Conservation (phyloP, 2,888 invertebrate genomes). For the Pecten maximus region DNA sequence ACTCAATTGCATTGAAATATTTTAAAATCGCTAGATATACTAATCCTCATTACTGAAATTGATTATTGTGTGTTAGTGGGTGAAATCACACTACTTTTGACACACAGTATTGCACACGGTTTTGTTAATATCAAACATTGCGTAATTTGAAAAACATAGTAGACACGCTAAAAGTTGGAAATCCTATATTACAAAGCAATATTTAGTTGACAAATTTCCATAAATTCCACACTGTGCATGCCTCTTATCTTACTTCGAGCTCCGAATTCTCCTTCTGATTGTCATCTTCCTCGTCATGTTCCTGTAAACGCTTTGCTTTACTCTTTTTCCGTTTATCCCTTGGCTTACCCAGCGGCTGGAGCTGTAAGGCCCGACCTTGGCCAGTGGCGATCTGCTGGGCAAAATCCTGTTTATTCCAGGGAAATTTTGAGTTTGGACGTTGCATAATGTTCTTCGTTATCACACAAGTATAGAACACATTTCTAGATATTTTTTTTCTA, state of each 20-base stretch:
- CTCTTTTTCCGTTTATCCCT: constrained; percentile 15
- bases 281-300: neutral
- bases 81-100: too few species aligned
- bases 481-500: neutral
- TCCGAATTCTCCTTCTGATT: neutral
- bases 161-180: too few species aligned
- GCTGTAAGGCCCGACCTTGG: neutral
- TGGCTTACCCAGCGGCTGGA: neutral
- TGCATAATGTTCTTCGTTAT: neutral
- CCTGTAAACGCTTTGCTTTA: constrained; percentile 7
- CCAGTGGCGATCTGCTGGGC: constrained; percentile 20
- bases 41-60: too few species aligned
- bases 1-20: too few species aligned
- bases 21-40: too few species aligned
- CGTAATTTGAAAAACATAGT: too few species aligned
- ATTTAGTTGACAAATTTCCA: too few species aligned
- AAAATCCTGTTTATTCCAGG: neutral
- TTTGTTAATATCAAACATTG: too few species aligned
- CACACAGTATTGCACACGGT: too few species aligned
- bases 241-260: neutral
- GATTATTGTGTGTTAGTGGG: too few species aligned
- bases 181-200: too few species aligned
- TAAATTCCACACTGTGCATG: neutral
- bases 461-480: neutral
- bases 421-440: constrained; percentile 28